Evolutionary conservation across 2,797 vertebrate species (phyloP), one percentile per base, ranked within the genome.

Genomic region (Rallus crepitans): DNA sequence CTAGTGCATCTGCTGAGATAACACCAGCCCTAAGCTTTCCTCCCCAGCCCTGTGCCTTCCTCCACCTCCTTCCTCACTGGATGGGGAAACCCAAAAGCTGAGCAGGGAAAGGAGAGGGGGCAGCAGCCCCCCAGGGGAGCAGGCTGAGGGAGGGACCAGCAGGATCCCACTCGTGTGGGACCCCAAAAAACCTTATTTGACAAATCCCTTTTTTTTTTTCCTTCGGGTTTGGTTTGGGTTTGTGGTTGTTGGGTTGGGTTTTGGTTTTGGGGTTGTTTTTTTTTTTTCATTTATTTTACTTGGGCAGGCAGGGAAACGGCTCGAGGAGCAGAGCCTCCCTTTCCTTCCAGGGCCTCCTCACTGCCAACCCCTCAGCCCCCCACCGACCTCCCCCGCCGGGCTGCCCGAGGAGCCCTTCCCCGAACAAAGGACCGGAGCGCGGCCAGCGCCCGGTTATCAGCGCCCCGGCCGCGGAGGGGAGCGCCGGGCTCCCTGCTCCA

Each of bases 361-460:
- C 70, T 21, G 95, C 80, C 86, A 12, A 40, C 39, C 80, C 86
- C 33, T 3, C 94, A 94, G 94, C 82, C 85, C 94, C 82, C 48
- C 5, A 28, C 78, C 73, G 61, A 60, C 60, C 25, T 25, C 24
- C 48, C 37, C 55, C 19, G 1, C 57, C 63, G 27, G 27, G 48
- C 55, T 15, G 5, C 50, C 57, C 11, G 12, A 55, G 53, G 63
- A 80, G 19, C n/a, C 79, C 42, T 18, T 40, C n/a, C 59, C 83
- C 45, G 18, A 48, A 90, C 90, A 82, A 92, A 87, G 53, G 48
- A 25, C 42, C 24, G 11, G 15, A 70, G 68, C 61, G 13, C 17
- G 40, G 55, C 81, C 95, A 78, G 90, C 23, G 61, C 25, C 68
- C 68, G 91, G 91, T 95, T 96, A 95, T 96, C 94, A 56, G 79